Percentiles rank a stretch among this genome's conserved stretches.
These are phyloP conservation scores for Girardinus metallicus DNA, from an alignment of 2,797 vertebrate genomes.

Conservation along the genomic window DNA sequence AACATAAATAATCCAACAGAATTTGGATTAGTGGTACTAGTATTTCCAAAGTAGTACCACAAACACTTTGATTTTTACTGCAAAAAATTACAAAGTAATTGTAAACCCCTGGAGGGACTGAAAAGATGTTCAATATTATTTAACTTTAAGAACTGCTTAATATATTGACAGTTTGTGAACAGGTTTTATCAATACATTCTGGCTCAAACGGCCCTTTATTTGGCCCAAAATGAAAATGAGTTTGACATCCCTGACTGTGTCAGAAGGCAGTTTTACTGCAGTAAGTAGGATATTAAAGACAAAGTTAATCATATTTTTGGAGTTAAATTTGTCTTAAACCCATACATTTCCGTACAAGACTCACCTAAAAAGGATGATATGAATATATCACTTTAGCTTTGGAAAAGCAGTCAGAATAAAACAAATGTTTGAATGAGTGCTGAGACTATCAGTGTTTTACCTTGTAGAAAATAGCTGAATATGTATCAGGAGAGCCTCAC, in stretches of 20 bases:
- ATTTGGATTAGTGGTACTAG: too few species aligned
- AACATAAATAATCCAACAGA: too few species aligned
- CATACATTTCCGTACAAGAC: conserved; percentile 16
- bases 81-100: conserved; percentile 1
- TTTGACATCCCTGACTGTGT: not conserved
- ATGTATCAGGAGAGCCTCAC: conserved; percentile 2
- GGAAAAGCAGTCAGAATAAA: conserved; percentile 32
- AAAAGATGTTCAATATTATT: too few species aligned
- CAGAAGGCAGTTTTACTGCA: conserved; percentile 41
- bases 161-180: too few species aligned
- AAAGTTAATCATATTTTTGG: conserved; percentile 37
- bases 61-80: too few species aligned
- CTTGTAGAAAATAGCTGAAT: conserved; percentile 12
- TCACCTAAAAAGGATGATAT: conserved; percentile 26
- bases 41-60: too few species aligned
- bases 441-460: not conserved
- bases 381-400: conserved; percentile 15
- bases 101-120: too few species aligned
- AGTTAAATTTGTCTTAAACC: conserved; percentile 31
- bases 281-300: conserved; percentile 45
- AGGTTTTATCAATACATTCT: too few species aligned
- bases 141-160: too few species aligned
- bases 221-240: too few species aligned
- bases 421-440: conserved; percentile 29
- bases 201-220: too few species aligned